Evolutionary conservation across 2,888 invertebrate genomes (phyloP).

Genomic region (Chrysomela aeneicollis): DNA sequence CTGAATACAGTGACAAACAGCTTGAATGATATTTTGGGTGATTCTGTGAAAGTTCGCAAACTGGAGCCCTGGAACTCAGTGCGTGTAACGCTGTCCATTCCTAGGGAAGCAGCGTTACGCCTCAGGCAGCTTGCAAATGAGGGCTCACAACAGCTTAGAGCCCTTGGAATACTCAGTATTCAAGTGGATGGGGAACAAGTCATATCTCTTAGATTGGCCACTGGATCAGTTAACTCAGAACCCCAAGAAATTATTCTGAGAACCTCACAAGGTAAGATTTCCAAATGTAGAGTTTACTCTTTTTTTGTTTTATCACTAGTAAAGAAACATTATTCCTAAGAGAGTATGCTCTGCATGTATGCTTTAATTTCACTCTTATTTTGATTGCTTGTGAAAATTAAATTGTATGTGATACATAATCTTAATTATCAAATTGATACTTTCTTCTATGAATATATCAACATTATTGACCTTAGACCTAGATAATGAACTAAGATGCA

Average conservation of each 20-base stretch:
- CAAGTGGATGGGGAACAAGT: conserved; percentile 92
- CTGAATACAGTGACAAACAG: conserved; percentile 80
- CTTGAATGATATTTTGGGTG: conserved; percentile 76
- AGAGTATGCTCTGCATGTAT: too few species aligned
- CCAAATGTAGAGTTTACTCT: not conserved
- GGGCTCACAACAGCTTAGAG: conserved; percentile 86
- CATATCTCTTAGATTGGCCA: conserved; percentile 71
- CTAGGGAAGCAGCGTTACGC: conserved; percentile 92
- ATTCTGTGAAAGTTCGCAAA: conserved; percentile 71
- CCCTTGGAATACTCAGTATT: conserved; percentile 93
- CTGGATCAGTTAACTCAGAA: conserved; percentile 70
- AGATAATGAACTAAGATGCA: too few species aligned
- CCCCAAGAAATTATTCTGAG: conserved; percentile 75
- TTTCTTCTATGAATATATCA: too few species aligned
- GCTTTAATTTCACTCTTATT: too few species aligned
- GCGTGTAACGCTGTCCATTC: conserved; percentile 96
- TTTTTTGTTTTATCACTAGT: too few species aligned
- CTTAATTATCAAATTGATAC: too few species aligned
- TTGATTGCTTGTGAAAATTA: too few species aligned
- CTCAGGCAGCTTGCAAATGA: conserved; percentile 91
- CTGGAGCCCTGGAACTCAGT: conserved; percentile 99
- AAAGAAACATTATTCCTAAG: too few species aligned
- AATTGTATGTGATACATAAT: too few species aligned
- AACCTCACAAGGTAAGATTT: conserved; percentile 61
- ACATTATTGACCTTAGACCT: too few species aligned